Evolutionary conservation across 2,113 vertebrate species (phyloP), one percentile per base, ranked within the genome.

Genomic region (Dicrurus megarhynchus): DNA sequence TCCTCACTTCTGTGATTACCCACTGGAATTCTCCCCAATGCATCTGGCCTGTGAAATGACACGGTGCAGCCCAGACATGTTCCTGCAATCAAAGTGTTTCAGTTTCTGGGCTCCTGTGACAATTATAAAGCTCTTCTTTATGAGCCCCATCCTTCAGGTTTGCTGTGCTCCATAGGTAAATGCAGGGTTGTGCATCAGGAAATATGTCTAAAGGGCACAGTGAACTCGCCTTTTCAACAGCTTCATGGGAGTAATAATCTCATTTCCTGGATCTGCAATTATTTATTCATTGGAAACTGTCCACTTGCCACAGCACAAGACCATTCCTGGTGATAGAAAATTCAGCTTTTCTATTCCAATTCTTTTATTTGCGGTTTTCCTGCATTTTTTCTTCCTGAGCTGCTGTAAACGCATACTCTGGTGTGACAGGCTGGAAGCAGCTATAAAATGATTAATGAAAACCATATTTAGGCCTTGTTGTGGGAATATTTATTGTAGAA

Each of bases 361-460:
- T 80, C 55, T 86, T 96, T 91, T 70, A 74, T 90, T 93, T 80
- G 63, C 9, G 4, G 10, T 32, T 90, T 84, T 59, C 55, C n/a
- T 86, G 63, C 39, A 5, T 80, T 56, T 52, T 82, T 35, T 46
- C 32, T 3, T 8, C 35, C 50, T 21, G 3, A 83, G 94, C 75
- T 63, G 59, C 68, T 80, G 39, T 83, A 90, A 87, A 75, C 2
- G 10, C 44, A 55, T 35, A 44, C 6, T 11, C 17, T 64, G 78
- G 30, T 39, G 14, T 94, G 89, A 90, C 90, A 95, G 39, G 44
- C 33, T 86, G 84, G 79, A 93, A 71, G 47, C 60, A 84, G 82
- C 76, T 88, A 83, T 52, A 63, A 90, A 96, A 83, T 92, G 93
- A 96, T 86, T 86, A 85, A 96, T 96, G 93, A 92, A 96, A 92